Evolutionary conservation across 2,797 vertebrate genomes (phyloP).

Genomic region (Sciaenops ocellatus): DNA sequence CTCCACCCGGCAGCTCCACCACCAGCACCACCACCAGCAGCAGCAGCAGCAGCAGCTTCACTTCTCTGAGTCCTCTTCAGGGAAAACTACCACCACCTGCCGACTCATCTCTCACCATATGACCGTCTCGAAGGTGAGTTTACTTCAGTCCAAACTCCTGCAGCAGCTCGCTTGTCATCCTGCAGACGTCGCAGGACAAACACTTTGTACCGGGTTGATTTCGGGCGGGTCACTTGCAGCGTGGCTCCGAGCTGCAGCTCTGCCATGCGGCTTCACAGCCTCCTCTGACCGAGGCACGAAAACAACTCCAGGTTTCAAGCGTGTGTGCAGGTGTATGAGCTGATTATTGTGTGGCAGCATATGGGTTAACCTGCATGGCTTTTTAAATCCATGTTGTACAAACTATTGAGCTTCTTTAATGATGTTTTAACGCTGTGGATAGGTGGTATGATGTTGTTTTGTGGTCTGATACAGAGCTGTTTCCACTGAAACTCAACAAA

Average conservation of each 20-base stretch:
- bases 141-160: neutral
- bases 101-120: conserved; percentile 65
- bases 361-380: neutral
- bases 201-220: neutral
- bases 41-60: conserved; percentile 10
- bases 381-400: neutral
- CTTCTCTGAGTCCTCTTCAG: conserved; percentile 40
- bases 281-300: conserved; percentile 7
- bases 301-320: neutral
- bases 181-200: neutral
- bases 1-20: conserved; percentile 24
- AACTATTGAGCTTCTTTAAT: neutral
- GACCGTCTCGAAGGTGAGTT: conserved; percentile 83
- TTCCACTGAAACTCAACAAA: neutral
- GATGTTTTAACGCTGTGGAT: neutral
- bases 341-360: neutral
- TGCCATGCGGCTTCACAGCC: conserved; percentile 56
- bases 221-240: conserved; percentile 4
- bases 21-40: neutral
- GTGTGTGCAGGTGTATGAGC: neutral
- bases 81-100: conserved; percentile 72
- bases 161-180: neutral
- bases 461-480: neutral
- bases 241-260: conserved; percentile 39
- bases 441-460: neutral